A percentile compares a stretch with the other conserved stretches of the same genome.
phyloP scores from a whole-genome alignment of 2,888 invertebrate genomes.

The Allacma fusca region DNA sequence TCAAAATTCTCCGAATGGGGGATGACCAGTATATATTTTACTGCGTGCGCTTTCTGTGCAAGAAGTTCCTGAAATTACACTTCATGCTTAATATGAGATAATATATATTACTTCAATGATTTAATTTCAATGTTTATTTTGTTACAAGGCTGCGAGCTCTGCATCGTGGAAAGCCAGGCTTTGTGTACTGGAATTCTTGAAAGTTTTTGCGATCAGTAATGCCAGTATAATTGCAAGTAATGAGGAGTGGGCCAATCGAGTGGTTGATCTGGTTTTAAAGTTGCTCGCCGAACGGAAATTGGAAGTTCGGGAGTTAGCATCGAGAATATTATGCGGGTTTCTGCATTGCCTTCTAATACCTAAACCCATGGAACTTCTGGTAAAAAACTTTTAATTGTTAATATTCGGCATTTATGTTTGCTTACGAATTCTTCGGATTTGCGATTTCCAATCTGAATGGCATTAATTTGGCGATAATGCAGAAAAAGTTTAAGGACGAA shows the following conservation, averaged over 20 bases:
- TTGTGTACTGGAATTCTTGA: conserved; percentile 66
- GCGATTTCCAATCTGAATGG: neutral
- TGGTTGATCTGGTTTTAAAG: conserved; percentile 71
- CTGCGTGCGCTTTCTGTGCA: too few relatives aligned
- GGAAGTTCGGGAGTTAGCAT: conserved; percentile 84
- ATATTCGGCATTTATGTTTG: neutral
- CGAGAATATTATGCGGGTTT: conserved; percentile 82
- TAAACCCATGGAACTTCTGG: conserved; percentile 70
- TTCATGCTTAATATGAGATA: too few relatives aligned
- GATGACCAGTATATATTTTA: neutral
- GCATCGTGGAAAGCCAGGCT: conserved; percentile 67
- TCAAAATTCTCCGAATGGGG: too few relatives aligned
- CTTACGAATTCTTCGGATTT: too few relatives aligned
- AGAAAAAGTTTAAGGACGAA: conserved; percentile 71
- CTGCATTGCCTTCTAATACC: conserved; percentile 83
- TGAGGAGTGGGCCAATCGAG: conserved; percentile 65
- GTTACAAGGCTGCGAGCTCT: conserved; percentile 50
- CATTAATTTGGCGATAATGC: conserved; percentile 54
- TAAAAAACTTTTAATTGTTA: conserved; percentile 62
- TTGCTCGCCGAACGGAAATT: conserved; percentile 76
- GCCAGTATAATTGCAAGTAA: conserved; percentile 65
- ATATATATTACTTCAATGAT: neutral
- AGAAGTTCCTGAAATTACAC: too few relatives aligned
- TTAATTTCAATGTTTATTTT: neutral
- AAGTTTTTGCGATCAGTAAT: conserved; percentile 68